phyloP scores from a whole-genome alignment of 2,113 vertebrate species.

The Corythornis madagascariensis region DNA sequence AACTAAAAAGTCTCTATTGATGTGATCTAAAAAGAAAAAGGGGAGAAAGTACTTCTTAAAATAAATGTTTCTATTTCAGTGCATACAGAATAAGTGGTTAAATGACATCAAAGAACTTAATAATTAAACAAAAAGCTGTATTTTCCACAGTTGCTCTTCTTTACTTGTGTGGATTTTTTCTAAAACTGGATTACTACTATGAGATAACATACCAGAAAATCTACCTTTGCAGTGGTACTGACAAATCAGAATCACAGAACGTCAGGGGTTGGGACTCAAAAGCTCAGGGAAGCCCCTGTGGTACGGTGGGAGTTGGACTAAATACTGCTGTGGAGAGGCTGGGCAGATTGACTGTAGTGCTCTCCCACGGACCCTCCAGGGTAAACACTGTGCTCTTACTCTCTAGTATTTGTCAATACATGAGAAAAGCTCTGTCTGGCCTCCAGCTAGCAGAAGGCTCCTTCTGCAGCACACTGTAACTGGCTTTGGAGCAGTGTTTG shows the following conservation, averaged over 20 bases:
- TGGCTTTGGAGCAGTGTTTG: background rate
- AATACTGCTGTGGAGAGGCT: too few relatives aligned
- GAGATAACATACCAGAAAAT: background rate
- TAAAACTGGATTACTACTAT: background rate
- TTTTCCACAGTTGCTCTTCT: background rate
- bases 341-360: too few relatives aligned
- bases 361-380: too few relatives aligned
- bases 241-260: background rate
- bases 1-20: conserved; percentile 16
- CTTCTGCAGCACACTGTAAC: background rate
- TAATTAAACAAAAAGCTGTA: background rate
- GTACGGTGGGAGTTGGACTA: too few relatives aligned
- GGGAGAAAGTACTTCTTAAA: conserved; percentile 36
- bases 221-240: background rate
- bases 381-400: too few relatives aligned
- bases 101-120: background rate
- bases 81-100: background rate
- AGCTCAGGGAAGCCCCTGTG: too few relatives aligned
- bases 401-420: background rate
- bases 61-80: conserved; percentile 9
- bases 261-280: too few relatives aligned
- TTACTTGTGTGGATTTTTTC: background rate
- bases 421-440: background rate
- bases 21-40: conserved; percentile 53
- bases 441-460: background rate